phyloP scores from a whole-genome alignment of 2,888 invertebrate genomes.

The Teinopalpus imperialis region DNA sequence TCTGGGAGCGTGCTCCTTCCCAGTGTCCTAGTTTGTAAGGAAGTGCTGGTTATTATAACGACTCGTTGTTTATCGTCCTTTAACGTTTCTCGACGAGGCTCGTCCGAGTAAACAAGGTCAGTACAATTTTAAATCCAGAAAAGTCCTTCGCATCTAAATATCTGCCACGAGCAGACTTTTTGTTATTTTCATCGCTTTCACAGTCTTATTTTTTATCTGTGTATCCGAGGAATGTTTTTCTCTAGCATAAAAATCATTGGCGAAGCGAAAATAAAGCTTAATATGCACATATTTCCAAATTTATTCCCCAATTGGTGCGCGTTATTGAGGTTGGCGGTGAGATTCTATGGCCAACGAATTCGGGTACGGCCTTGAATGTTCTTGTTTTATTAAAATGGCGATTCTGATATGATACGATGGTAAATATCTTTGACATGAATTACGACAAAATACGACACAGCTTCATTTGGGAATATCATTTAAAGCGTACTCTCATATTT shows the following conservation, averaged over 20 bases:
- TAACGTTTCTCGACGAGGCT: too few relatives aligned
- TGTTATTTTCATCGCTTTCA: conserved; percentile 2
- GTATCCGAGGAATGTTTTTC: conserved; percentile 9
- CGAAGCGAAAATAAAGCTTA: conserved; percentile 3
- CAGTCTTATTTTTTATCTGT: conserved; percentile 9
- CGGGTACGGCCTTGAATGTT: background rate
- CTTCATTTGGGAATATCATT: too few relatives aligned
- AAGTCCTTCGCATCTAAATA: conserved; percentile 1
- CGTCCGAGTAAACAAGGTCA: too few relatives aligned
- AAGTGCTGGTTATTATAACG: too few relatives aligned
- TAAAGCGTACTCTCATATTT: too few relatives aligned
- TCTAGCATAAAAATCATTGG: conserved; percentile 2
- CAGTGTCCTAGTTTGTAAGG: too few relatives aligned
- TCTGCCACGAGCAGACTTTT: background rate
- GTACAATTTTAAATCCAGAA: background rate
- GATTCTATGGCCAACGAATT: background rate
- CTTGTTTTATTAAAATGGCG: too few relatives aligned
- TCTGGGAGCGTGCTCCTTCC: too few relatives aligned
- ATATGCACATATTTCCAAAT: conserved; percentile 14
- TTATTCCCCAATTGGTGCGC: conserved; percentile 5
- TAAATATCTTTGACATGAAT: too few relatives aligned
- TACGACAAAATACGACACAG: too few relatives aligned
- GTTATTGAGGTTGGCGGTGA: background rate
- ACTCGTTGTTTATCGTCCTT: too few relatives aligned
- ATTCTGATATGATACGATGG: too few relatives aligned